Base-by-base conservation (phyloP, 1,140 invertebrate genomes). In the Panagrolaimus sp. region DNA sequence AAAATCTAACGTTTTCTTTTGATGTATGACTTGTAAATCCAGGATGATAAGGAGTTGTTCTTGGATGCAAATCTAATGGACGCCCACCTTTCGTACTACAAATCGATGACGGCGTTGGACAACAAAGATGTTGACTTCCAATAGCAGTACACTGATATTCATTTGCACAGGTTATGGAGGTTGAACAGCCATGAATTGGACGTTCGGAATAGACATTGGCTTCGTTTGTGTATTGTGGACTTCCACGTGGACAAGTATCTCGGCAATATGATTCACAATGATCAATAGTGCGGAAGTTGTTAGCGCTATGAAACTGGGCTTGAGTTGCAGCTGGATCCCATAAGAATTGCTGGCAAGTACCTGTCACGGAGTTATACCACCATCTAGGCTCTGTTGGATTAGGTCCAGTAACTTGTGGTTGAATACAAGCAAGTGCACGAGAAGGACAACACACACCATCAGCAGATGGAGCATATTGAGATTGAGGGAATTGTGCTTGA, bases 231-330 rank as follows among this genome's bases (percentile, higher is more conserved):
- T 82, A 81, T 71, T 81, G 80, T 23, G 79, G 79, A 23, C 78
- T 72, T 53, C 79, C 79, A 9, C 80, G 73, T 67, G 82, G 81
- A 53, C 79, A 81, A 9, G 80, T 80, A 63, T 81, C 79, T 62
- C 80, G 68, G 62, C 79, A 81, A 64, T 81, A 81, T 1, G 78
- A 78, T 66, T 82, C 80, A 72, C 79, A 81, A 51, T 81, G 79
- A 51, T 81, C 79, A 13, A 77, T 66, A n/a, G 79, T 81, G 67
- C 81, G 80, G 72, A 81, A 81, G 67, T 81, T 81, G 73, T 81
- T 81, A 13, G 79, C 80, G 31, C 76, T 79, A 66, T 81, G 79
- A 38, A 80, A 67, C 63, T 82, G 76, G 23, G 69, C 71, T 68
- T 82, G 80, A 63, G 51, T 57, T 16, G 78, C 78, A 77, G 78